Conservation (phyloP, 2,888 invertebrate genomes). For the Drosophila eohydei region DNA sequence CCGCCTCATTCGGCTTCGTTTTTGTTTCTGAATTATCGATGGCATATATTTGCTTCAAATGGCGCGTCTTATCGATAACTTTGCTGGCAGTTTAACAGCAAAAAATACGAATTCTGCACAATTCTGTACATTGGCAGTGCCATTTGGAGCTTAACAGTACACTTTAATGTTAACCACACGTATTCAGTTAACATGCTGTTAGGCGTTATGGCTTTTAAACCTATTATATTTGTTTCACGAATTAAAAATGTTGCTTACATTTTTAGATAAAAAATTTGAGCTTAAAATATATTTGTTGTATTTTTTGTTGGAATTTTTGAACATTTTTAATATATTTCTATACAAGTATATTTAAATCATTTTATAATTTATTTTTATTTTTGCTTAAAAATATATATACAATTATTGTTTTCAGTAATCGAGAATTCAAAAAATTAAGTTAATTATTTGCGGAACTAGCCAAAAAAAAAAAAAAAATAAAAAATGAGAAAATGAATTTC, state of each 20-base stretch:
- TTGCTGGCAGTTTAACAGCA: slow-evolving; percentile 17
- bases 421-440: slow-evolving; percentile 10
- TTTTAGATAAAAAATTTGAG: neutral
- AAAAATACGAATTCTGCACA: slow-evolving; percentile 5
- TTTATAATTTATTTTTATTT: neutral
- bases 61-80: slow-evolving; percentile 44
- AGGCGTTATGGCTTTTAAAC: neutral
- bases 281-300: neutral
- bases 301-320: neutral
- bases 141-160: slow-evolving; percentile 31
- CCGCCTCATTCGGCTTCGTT: slow-evolving; percentile 57
- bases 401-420: neutral
- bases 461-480: neutral
- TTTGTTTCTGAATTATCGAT: slow-evolving; percentile 48
- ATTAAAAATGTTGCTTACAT: neutral
- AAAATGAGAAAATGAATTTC: slow-evolving; percentile 5
- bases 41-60: slow-evolving; percentile 28
- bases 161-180: neutral
- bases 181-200: slow-evolving; percentile 11
- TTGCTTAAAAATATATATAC: too few species aligned
- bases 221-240: neutral
- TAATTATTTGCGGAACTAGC: slow-evolving; percentile 25
- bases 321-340: neutral
- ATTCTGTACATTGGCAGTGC: slow-evolving; percentile 28
- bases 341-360: neutral